Percentiles rank a stretch among this genome's conserved stretches.
These are phyloP conservation scores for Silvanus unidentatus DNA, from an alignment of 2,888 invertebrate species.

Conservation along the genomic window DNA sequence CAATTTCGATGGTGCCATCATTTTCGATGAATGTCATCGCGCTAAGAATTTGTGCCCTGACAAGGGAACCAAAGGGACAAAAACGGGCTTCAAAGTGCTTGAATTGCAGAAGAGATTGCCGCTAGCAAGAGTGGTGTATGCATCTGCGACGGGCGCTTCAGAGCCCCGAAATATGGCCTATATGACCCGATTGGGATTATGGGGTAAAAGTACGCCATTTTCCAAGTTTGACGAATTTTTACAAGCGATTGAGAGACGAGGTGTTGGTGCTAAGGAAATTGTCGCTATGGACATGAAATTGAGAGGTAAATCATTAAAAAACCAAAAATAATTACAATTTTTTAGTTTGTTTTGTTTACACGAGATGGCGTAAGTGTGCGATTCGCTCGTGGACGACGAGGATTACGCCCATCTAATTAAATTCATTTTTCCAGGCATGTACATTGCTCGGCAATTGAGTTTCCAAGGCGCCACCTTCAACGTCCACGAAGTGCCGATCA, in stretches of 20 bases:
- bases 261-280: constrained; percentile 99
- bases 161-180: constrained; percentile 99
- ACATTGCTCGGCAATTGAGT: constrained; percentile 94
- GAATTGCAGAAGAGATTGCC: constrained; percentile 91
- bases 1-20: constrained; percentile 89
- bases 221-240: constrained; percentile 90
- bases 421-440: constrained; percentile 59
- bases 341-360: too few species aligned
- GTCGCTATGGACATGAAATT: constrained; percentile 99
- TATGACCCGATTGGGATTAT: constrained; percentile 96
- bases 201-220: constrained; percentile 96
- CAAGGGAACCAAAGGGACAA: constrained; percentile 92
- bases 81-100: constrained; percentile 88
- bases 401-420: too few species aligned
- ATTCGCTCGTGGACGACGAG: too few species aligned
- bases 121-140: constrained; percentile 86
- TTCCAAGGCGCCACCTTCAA: constrained; percentile 95
- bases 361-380: too few species aligned
- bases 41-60: constrained; percentile 96
- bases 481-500: constrained; percentile 89
- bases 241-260: constrained; percentile 89
- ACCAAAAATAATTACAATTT: too few species aligned
- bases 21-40: constrained; percentile 98
- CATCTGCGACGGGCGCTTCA: constrained; percentile 92
- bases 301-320: constrained; percentile 59